Conservation (phyloP, 2,113 vertebrate genomes). For the Otis tarda region DNA sequence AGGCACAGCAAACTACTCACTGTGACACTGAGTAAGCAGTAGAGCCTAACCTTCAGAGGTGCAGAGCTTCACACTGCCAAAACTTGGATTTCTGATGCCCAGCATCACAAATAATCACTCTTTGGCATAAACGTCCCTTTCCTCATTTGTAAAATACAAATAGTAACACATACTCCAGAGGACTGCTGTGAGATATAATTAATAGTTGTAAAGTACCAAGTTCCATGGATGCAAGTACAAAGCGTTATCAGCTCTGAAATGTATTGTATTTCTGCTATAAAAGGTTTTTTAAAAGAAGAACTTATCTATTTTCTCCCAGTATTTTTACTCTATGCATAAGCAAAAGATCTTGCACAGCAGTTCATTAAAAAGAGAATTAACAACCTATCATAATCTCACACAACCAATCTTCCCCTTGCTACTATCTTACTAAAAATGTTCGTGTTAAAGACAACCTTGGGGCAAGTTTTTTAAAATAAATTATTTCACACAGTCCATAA, state of each 20-base stretch:
- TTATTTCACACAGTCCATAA: background rate
- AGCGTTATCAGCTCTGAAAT: background rate
- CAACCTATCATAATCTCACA: background rate
- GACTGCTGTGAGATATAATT: background rate
- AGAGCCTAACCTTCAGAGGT: background rate
- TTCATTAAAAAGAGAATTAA: conserved; percentile 47
- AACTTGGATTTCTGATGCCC: background rate
- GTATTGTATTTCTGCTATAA: background rate
- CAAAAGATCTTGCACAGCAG: conserved; percentile 13
- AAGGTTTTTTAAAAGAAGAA: background rate
- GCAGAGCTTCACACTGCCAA: background rate
- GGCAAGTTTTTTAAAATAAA: conserved; percentile 39
- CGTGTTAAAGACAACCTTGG: conserved; percentile 52
- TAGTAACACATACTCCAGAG: background rate
- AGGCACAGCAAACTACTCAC: background rate
- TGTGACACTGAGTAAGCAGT: background rate
- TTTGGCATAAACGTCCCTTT: background rate
- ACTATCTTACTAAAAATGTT: conserved; percentile 31
- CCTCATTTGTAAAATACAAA: background rate
- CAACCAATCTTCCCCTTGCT: conserved; percentile 42
- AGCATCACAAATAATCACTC: background rate
- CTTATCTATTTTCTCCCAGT: conserved; percentile 12
- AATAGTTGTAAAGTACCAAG: background rate
- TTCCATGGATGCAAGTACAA: background rate
- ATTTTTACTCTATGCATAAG: background rate